Conservation (phyloP, 2,797 vertebrate genomes). For the Malacoraja senta region DNA sequence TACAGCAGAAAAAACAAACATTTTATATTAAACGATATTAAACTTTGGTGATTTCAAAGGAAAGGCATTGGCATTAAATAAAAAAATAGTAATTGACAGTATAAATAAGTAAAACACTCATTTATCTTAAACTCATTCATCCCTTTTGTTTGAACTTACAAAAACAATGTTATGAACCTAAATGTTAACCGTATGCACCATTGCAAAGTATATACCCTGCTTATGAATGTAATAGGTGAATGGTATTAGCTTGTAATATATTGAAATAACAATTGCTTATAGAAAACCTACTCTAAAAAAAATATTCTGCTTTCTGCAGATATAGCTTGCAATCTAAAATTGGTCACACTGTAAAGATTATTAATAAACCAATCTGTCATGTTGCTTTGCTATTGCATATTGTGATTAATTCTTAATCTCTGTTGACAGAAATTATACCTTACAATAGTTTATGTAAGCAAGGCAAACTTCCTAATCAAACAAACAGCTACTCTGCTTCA, state of each 20-base stretch:
- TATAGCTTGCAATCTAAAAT: neutral
- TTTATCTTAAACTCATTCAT: neutral
- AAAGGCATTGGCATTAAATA: neutral
- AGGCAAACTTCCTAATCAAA: neutral
- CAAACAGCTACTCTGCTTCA: neutral
- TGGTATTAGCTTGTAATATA: neutral
- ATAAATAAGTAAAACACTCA: neutral
- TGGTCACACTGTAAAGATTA: neutral
- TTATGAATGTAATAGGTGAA: neutral
- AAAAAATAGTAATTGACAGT: neutral
- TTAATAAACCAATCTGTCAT: neutral
- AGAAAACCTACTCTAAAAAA: neutral
- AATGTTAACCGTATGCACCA: neutral
- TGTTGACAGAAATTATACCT: neutral
- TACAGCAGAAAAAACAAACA: neutral
- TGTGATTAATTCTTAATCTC: neutral
- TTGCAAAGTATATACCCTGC: neutral
- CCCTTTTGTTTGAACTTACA: neutral
- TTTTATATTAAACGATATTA: neutral
- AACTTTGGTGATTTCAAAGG: neutral
- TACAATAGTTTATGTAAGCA: neutral
- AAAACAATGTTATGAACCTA: neutral
- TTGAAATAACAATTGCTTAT: neutral
- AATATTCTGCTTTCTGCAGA: neutral
- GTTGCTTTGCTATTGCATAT: neutral